Evolutionary conservation across 2,888 invertebrate species (phyloP), one percentile per base, ranked within the genome.

Genomic region (Caenorhabditis afra): DNA sequence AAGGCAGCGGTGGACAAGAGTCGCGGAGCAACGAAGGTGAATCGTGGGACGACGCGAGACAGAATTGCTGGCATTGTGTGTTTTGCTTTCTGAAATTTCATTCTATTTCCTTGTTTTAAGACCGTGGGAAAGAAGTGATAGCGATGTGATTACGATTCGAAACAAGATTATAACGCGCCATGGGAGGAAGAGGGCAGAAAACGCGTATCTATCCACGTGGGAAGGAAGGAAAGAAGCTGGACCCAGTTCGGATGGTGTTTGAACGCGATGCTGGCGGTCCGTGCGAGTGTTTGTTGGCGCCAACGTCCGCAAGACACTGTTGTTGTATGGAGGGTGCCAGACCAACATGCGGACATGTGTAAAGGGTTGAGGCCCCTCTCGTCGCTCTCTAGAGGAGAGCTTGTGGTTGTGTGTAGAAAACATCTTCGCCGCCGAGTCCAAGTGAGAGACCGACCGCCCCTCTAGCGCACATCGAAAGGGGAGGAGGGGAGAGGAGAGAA

Each of bases 1-100:
- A 79, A 59, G 23, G 79, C 79, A 18, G 68, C 70, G 0, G 80
- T 76, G 29, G 80, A 75, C 66, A 80, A 50, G 11, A 76, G 45
- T 35, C 80, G 37, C 65, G 74, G 77, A 44, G 62, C 65, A 45
- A 67, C 47, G 18, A 45, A 41, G 39, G 41, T 64, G 58, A 73
- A 47, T 35, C 74, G 68, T 68, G 61, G 64, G 37, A 65, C 68
- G 23, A 77, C 61, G 47, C 70, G 55, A 11, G 76, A 73, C 37
- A 68, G 68, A 58, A 61, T 66, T 20, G 68, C 79, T 70, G 74
- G 79, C 79, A 79, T 81, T 45, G 49, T 58, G 49, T 58, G 62
- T 29, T 47, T 58, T 70, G 18, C 35, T 20, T 41, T 53, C 45
- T 39, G 20, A 41, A 66, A 41, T 29, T n/a, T n/a, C n/a, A n/a